Percentiles rank a stretch among this genome's conserved stretches.
These are phyloP conservation scores for Rhodinocichla rosea DNA, from an alignment of 2,113 vertebrate species.

Conservation along the genomic window DNA sequence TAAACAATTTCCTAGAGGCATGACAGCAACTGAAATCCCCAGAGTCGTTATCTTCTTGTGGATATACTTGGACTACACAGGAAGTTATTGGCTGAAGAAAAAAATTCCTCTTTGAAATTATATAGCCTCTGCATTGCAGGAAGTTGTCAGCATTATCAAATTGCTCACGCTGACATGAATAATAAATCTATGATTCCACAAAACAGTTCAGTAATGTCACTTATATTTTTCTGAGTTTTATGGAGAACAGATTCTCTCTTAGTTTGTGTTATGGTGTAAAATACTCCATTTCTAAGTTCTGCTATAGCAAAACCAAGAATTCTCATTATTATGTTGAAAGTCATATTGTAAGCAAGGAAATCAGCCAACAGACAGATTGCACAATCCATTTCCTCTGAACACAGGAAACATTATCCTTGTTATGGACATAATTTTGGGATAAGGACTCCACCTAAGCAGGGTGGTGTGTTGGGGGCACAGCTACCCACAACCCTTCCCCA, in stretches of 20 bases:
- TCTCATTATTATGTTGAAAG: neutral
- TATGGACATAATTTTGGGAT: neutral
- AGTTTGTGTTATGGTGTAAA: neutral
- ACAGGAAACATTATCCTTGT: neutral
- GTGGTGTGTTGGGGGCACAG: neutral
- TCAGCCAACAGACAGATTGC: neutral
- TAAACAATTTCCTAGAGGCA: slow-evolving; percentile 10
- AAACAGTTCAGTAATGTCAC: neutral
- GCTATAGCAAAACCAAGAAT: neutral
- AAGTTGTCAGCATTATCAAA: slow-evolving; percentile 44
- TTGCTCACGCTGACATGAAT: slow-evolving; percentile 12
- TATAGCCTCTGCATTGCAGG: slow-evolving; percentile 27
- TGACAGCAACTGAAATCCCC: neutral
- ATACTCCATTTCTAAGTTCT: neutral
- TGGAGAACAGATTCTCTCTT: neutral
- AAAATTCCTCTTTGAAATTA: slow-evolving; percentile 12
- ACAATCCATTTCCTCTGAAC: neutral
- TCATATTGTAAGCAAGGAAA: neutral
- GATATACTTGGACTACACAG: neutral
- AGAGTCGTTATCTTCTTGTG: neutral
- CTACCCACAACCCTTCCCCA: neutral
- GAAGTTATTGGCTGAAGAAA: slow-evolving; percentile 24
- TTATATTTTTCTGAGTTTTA: neutral
- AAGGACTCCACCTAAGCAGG: neutral
- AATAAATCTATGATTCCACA: neutral